Percentiles rank a stretch among this genome's conserved stretches.
Evolutionary conservation across 37 sponge, comb jelly and placozoan species (phyloP).

Genomic region (Mnemiopsis leidyi): DNA sequence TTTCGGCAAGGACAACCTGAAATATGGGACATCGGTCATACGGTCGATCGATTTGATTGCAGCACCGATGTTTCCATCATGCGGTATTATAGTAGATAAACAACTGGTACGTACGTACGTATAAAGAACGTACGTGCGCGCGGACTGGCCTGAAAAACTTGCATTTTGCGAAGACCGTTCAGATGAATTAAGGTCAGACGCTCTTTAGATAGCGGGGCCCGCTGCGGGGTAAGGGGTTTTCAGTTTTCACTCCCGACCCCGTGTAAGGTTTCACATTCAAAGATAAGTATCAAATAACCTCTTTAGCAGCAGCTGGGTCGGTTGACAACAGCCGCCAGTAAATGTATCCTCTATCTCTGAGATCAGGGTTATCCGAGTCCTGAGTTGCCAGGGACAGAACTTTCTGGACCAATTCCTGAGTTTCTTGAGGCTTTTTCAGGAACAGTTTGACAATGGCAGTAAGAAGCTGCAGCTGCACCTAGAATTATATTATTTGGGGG

Average conservation of each 20-base stretch:
- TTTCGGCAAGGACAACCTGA: slow-evolving; percentile 95
- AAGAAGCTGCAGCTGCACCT: slow-evolving; percentile 95
- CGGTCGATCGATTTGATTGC: too few species aligned
- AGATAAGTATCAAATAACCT: slow-evolving; percentile 32
- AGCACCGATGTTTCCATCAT: too few species aligned
- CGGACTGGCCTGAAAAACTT: background rate
- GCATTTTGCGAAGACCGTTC: background rate
- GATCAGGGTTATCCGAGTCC: slow-evolving; percentile 98
- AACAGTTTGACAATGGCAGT: slow-evolving; percentile 97
- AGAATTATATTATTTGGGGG: too few species aligned
- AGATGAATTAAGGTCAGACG: too few species aligned
- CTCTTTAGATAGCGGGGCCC: too few species aligned
- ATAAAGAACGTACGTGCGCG: too few species aligned
- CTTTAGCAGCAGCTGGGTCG: slow-evolving; percentile 97
- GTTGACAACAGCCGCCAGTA: slow-evolving; percentile 98
- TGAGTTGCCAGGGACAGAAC: slow-evolving; percentile 96
- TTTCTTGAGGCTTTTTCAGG: slow-evolving; percentile 89
- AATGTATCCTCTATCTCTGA: slow-evolving; percentile 96
- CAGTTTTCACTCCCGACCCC: too few species aligned
- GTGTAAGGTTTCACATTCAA: too few species aligned
- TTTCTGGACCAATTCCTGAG: slow-evolving; percentile 90
- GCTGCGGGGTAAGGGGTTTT: too few species aligned
- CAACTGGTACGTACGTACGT: too few species aligned
- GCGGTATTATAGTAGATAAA: too few species aligned
- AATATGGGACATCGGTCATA: too few species aligned